A percentile compares a stretch with the other conserved stretches of the same genome.
Evolutionary conservation across 2,888 invertebrate species (phyloP).

Genomic region (Allophyes oxyacanthae): DNA sequence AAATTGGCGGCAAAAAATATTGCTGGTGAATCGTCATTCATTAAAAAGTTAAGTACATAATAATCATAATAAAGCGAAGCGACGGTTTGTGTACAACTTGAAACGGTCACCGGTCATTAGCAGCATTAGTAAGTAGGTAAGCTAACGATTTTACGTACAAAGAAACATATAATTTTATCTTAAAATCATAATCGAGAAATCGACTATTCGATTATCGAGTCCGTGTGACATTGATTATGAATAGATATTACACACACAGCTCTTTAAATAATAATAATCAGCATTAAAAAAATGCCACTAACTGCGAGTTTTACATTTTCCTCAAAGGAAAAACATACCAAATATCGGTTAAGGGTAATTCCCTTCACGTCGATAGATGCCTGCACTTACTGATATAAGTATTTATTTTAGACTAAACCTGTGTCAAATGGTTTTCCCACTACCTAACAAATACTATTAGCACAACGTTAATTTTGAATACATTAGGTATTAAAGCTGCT

Average conservation of each 20-base stretch:
- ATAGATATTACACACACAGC: background rate
- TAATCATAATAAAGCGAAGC: constrained; percentile 20
- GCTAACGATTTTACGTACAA: no score
- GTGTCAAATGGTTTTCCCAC: constrained; percentile 17
- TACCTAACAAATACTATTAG: background rate
- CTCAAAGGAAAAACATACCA: constrained; percentile 31
- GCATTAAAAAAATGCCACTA: constrained; percentile 9
- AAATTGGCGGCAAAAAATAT: constrained; percentile 32
- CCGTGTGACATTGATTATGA: constrained; percentile 7
- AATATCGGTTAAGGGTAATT: constrained; percentile 28
- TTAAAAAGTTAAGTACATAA: constrained; percentile 10
- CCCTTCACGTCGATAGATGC: constrained; percentile 9
- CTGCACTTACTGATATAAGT: constrained; percentile 8
- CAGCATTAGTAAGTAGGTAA: constrained; percentile 1
- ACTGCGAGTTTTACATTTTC: constrained; percentile 18
- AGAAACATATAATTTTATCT: no score
- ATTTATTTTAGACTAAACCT: constrained; percentile 11
- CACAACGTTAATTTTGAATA: constrained; percentile 1
- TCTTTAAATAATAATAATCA: constrained; percentile 11
- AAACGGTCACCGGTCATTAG: constrained; percentile 8
- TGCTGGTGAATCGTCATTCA: constrained; percentile 21
- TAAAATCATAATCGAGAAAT: constrained; percentile 8
- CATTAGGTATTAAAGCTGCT: no score
- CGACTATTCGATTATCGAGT: constrained; percentile 10
- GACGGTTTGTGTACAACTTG: constrained; percentile 20